A percentile compares a stretch with the other conserved stretches of the same genome.
These are phyloP conservation scores for Cetoscarus ocellatus DNA, from an alignment of 2,797 vertebrate species.

Conservation along the genomic window DNA sequence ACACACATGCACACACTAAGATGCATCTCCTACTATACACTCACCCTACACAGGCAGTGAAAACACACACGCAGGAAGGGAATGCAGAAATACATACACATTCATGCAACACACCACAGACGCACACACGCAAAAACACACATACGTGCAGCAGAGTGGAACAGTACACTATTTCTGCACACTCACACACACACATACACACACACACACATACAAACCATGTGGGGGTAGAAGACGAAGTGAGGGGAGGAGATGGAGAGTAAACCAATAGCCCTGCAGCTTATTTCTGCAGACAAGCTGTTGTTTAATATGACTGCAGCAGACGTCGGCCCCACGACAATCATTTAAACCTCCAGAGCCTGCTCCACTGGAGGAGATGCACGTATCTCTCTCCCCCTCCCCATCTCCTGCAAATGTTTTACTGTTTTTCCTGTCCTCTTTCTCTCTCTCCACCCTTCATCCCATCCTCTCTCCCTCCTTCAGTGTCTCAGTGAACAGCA, in stretches of 20 bases:
- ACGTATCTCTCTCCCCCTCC: conserved; percentile 40
- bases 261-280: conserved; percentile 75
- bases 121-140: background rate
- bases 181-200: conserved; percentile 5
- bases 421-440: conserved; percentile 8
- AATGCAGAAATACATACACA: conserved; percentile 13
- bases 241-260: conserved; percentile 60
- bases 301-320: conserved; percentile 80
- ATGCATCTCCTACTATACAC: background rate
- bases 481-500: conserved; percentile 14
- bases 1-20: conserved; percentile 8
- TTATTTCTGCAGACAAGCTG: conserved; percentile 80
- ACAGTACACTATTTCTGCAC: conserved; percentile 8
- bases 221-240: conserved; percentile 26
- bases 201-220: conserved; percentile 20
- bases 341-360: conserved; percentile 75
- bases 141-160: conserved; percentile 7
- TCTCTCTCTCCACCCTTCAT: background rate
- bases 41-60: conserved; percentile 3
- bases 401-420: conserved; percentile 13
- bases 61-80: background rate
- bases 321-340: conserved; percentile 61
- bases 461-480: conserved; percentile 6
- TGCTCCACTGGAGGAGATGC: conserved; percentile 66
- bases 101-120: background rate